phyloP scores from a whole-genome alignment of 1,140 invertebrate species.

The Charaxes varanes region DNA sequence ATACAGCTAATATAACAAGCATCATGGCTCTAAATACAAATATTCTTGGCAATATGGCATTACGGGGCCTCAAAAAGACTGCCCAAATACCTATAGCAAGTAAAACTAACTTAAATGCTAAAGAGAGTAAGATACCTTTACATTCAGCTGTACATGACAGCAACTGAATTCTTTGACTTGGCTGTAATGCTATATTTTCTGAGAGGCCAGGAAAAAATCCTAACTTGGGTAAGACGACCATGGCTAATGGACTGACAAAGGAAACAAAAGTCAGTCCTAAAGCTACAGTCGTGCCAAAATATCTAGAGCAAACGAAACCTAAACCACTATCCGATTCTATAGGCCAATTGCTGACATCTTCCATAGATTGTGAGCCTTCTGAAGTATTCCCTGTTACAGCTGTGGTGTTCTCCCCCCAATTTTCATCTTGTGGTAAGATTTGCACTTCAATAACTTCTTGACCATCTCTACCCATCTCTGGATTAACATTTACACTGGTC shows the following conservation, averaged over 20 bases:
- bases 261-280: constrained; percentile 86
- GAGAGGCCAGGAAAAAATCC: constrained; percentile 82
- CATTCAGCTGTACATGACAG: constrained; percentile 77
- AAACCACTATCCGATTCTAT: constrained; percentile 83
- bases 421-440: constrained; percentile 96
- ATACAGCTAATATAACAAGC: constrained; percentile 90
- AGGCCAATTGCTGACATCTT: constrained; percentile 89
- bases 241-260: constrained; percentile 93
- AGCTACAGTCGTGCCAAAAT: constrained; percentile 85
- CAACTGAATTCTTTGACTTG: constrained; percentile 62
- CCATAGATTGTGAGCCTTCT: constrained; percentile 93
- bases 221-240: constrained; percentile 94
- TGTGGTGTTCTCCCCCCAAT: constrained; percentile 98
- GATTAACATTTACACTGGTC: constrained; percentile 85
- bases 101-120: constrained; percentile 94
- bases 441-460: constrained; percentile 94
- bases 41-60: constrained; percentile 94
- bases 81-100: constrained; percentile 96
- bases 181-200: constrained; percentile 62
- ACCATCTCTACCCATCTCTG: constrained; percentile 79
- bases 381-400: constrained; percentile 97
- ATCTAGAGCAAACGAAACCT: constrained; percentile 84
- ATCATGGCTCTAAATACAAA: constrained; percentile 93
- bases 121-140: constrained; percentile 89
- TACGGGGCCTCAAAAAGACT: constrained; percentile 82